These are phyloP conservation scores for Rhagonycha fulva DNA, from an alignment of 2,888 invertebrate species.

Conservation along the genomic window DNA sequence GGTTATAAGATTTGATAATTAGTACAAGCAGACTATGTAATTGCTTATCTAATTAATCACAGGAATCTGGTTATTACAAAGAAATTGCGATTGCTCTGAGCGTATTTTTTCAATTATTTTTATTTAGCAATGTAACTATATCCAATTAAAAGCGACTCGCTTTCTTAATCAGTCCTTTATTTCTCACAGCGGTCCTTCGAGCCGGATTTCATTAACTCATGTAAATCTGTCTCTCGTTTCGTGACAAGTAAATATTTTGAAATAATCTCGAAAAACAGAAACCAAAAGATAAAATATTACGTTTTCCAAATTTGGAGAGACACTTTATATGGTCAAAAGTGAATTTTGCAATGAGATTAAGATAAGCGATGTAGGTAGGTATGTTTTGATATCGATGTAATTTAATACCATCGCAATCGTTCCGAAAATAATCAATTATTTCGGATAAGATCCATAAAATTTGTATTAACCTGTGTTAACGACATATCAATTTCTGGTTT, in stretches of 20 bases:
- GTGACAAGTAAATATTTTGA: background rate
- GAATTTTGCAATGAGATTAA: background rate
- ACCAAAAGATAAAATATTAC: background rate
- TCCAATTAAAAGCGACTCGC: background rate
- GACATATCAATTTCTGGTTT: background rate
- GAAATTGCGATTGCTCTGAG: background rate
- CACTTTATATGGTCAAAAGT: background rate
- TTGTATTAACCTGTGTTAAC: background rate
- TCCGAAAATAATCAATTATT: background rate
- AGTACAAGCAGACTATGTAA: constrained; percentile 36
- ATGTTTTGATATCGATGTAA: background rate
- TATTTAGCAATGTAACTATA: background rate
- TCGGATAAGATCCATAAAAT: background rate
- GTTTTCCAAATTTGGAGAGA: background rate
- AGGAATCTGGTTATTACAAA: constrained; percentile 34
- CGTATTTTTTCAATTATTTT: background rate
- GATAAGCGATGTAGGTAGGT: background rate
- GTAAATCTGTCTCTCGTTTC: background rate
- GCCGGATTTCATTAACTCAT: background rate
- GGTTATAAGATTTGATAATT: constrained; percentile 37
- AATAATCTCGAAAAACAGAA: background rate
- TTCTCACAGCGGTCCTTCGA: background rate
- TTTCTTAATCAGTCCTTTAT: background rate
- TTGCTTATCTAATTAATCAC: constrained; percentile 37
- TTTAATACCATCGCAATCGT: background rate